These are phyloP conservation scores for Anableps anableps DNA, from an alignment of 2,797 vertebrate species.

Conservation along the genomic window DNA sequence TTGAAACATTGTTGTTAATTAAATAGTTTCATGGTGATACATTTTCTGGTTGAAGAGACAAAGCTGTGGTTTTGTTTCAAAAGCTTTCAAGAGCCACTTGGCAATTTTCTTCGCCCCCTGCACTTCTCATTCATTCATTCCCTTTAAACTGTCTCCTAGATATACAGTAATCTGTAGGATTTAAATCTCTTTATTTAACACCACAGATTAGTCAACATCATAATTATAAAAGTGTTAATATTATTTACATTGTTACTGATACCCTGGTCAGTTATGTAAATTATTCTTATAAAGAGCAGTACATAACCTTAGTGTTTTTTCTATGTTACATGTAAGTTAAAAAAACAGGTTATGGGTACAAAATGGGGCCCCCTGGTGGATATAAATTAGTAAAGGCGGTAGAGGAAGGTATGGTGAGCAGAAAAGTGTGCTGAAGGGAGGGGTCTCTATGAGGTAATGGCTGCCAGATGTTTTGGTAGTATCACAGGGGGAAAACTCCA, in stretches of 20 bases:
- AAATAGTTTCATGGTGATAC: not conserved
- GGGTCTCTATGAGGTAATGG: conserved; percentile 57
- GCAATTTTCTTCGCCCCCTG: not conserved
- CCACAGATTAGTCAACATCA: not conserved
- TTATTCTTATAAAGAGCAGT: not conserved
- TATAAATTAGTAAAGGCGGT: not conserved
- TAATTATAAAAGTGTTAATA: not conserved
- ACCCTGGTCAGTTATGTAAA: not conserved
- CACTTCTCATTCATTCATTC: not conserved
- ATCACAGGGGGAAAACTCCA: conserved; percentile 54
- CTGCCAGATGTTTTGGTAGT: conserved; percentile 73
- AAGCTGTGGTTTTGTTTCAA: not conserved
- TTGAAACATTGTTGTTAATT: not conserved
- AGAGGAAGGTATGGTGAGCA: conserved; percentile 15
- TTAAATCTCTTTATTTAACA: not conserved
- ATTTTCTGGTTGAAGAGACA: not conserved
- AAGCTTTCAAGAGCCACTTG: not conserved
- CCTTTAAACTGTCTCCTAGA: not conserved
- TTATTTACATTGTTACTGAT: not conserved
- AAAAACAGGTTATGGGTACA: not conserved
- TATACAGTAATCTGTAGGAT: not conserved
- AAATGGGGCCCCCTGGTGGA: conserved; percentile 49
- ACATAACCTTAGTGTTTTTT: not conserved
- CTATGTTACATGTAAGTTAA: not conserved
- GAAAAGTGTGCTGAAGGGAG: conserved; percentile 27